Percentiles rank a stretch among this genome's conserved stretches.
Conservation (phyloP, 2,888 invertebrate genomes). For the Drosophila hawaiiensis region DNA sequence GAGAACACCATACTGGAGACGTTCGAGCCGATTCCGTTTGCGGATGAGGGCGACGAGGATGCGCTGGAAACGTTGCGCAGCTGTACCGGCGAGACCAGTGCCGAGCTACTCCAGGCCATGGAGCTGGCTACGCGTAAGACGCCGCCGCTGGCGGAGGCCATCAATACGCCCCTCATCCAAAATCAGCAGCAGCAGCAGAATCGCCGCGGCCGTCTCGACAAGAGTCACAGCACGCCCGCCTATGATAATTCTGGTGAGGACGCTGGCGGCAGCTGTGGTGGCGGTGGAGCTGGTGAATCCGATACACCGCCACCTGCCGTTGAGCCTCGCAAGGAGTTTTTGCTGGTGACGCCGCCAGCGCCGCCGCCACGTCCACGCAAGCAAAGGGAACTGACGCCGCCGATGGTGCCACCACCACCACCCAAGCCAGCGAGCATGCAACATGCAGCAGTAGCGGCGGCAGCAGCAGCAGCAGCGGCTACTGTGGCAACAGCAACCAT, state of each 20-base stretch:
- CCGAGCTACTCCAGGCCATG: constrained; percentile 60
- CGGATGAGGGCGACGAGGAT: constrained; percentile 83
- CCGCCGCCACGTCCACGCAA: constrained; percentile 85
- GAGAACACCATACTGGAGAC: constrained; percentile 85
- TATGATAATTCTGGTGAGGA: constrained; percentile 88
- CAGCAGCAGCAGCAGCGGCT: constrained; percentile 84
- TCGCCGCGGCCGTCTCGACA: constrained; percentile 88
- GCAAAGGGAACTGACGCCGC: constrained; percentile 79
- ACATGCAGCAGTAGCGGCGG: constrained; percentile 1
- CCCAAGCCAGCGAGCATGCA: constrained; percentile 84
- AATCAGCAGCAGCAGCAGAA: constrained; percentile 42
- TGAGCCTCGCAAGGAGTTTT: constrained; percentile 84
- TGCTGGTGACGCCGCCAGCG: constrained; percentile 84
- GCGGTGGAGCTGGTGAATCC: constrained; percentile 55
- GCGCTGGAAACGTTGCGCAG: constrained; percentile 69
- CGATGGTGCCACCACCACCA: constrained; percentile 86
- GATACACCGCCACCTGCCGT: constrained; percentile 85
- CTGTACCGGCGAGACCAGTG: constrained; percentile 55
- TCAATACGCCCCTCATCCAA: constrained; percentile 76
- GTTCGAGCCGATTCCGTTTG: constrained; percentile 85
- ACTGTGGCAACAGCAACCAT: constrained; percentile 21
- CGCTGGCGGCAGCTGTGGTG: constrained; percentile 42
- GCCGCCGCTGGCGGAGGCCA: constrained; percentile 76
- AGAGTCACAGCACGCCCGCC: constrained; percentile 93
- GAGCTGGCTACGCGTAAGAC: constrained; percentile 58